Evolutionary conservation across 2,113 vertebrate species (phyloP).

Genomic region (Psilopsiagon aurifrons): DNA sequence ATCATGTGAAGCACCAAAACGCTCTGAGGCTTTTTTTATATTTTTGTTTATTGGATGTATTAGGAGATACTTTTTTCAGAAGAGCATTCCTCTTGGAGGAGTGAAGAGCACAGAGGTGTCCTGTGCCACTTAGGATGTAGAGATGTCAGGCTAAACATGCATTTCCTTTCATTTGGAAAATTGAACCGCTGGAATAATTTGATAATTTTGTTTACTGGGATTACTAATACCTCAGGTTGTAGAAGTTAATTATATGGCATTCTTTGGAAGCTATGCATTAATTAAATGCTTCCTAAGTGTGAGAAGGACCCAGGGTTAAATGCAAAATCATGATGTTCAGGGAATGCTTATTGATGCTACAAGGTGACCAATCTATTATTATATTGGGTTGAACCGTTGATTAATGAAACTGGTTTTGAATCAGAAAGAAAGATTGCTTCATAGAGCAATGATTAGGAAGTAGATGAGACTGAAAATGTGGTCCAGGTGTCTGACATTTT

Average conservation of each 20-base stretch:
- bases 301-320: neutral
- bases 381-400: neutral
- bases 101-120: neutral
- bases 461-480: neutral
- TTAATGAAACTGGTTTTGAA: neutral
- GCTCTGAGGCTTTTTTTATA: neutral
- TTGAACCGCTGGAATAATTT: neutral
- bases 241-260: neutral
- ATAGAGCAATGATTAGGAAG: neutral
- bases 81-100: neutral
- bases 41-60: neutral
- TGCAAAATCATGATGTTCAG: neutral
- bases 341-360: neutral
- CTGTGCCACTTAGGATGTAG: neutral
- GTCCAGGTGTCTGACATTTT: neutral
- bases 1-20: neutral
- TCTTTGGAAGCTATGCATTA: neutral
- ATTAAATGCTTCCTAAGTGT: neutral
- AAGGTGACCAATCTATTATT: neutral
- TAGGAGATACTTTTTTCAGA: neutral
- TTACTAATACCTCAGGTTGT: neutral
- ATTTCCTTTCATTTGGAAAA: neutral
- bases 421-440: neutral
- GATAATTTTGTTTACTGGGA: neutral
- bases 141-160: neutral